Percentiles rank a stretch among this genome's conserved stretches.
These are phyloP conservation scores for Toxonevra muliebris DNA, from an alignment of 2,888 invertebrate species.

Conservation along the genomic window DNA sequence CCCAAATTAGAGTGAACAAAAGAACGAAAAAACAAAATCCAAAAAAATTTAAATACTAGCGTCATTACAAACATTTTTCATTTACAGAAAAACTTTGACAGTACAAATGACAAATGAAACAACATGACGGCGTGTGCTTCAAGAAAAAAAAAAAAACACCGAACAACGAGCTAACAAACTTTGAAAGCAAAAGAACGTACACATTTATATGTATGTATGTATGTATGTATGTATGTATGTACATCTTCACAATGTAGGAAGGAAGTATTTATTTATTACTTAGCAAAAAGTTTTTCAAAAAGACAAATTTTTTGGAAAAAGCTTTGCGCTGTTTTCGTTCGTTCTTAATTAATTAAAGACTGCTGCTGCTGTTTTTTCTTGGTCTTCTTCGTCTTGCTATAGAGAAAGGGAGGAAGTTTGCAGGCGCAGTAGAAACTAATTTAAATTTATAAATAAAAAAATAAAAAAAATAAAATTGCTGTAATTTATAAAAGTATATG, in stretches of 20 bases:
- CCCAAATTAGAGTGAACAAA: background rate
- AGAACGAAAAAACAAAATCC: background rate
- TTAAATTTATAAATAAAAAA: too few relatives aligned
- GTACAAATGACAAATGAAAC: conserved; percentile 37
- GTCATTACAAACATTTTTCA: conserved; percentile 21
- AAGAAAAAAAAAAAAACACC: background rate
- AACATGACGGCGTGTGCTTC: conserved; percentile 21
- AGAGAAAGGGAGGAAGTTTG: too few relatives aligned
- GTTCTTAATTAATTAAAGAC: too few relatives aligned
- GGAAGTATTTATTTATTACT: conserved; percentile 32
- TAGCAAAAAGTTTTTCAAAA: conserved; percentile 29
- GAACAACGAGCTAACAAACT: too few relatives aligned
- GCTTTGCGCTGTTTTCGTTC: too few relatives aligned
- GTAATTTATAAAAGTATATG: too few relatives aligned
- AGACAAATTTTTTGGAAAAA: conserved; percentile 10
- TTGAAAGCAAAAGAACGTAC: background rate
- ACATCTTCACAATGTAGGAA: background rate
- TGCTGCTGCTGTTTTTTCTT: too few relatives aligned
- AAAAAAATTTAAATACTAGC: background rate
- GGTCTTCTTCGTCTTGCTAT: too few relatives aligned
- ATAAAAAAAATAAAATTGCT: too few relatives aligned
- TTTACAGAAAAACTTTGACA: conserved; percentile 30
- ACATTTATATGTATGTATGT: background rate
- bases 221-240: background rate
- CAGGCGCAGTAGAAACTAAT: too few relatives aligned